Evolutionary conservation across 2,797 vertebrate species (phyloP).

Genomic region (Microtus agrestis): DNA sequence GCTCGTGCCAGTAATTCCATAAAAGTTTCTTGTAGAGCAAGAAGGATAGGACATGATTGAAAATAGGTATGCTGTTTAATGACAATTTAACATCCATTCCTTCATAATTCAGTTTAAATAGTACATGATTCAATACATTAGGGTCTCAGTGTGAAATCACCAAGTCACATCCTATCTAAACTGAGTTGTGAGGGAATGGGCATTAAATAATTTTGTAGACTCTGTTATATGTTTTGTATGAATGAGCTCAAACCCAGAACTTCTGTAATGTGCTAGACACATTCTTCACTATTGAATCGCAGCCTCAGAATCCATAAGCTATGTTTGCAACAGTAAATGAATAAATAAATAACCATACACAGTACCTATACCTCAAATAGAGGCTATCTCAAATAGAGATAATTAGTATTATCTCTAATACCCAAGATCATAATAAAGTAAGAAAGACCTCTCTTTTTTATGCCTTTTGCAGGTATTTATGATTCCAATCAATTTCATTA

Average conservation of each 20-base stretch:
- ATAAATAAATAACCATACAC: background rate
- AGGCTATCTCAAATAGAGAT: too few relatives aligned
- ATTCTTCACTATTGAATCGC: background rate
- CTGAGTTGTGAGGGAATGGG: background rate
- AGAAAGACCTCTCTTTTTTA: background rate
- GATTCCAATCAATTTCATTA: background rate
- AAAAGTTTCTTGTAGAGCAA: background rate
- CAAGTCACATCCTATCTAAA: background rate
- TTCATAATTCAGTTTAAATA: background rate
- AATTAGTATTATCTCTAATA: background rate
- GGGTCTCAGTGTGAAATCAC: background rate
- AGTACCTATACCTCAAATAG: background rate
- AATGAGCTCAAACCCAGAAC: too few relatives aligned
- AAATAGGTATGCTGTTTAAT: background rate
- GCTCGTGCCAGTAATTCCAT: background rate
- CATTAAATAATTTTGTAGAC: background rate
- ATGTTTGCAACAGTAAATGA: background rate
- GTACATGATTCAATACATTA: background rate
- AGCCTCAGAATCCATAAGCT: background rate
- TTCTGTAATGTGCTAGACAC: background rate
- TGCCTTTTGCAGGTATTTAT: background rate
- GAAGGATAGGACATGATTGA: background rate
- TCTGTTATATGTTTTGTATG: background rate
- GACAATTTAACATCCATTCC: too few relatives aligned
- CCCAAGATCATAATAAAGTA: background rate